Evolutionary conservation across 2,888 invertebrate genomes (phyloP), one percentile per base, ranked within the genome.

Genomic region (Nebria brevicollis): DNA sequence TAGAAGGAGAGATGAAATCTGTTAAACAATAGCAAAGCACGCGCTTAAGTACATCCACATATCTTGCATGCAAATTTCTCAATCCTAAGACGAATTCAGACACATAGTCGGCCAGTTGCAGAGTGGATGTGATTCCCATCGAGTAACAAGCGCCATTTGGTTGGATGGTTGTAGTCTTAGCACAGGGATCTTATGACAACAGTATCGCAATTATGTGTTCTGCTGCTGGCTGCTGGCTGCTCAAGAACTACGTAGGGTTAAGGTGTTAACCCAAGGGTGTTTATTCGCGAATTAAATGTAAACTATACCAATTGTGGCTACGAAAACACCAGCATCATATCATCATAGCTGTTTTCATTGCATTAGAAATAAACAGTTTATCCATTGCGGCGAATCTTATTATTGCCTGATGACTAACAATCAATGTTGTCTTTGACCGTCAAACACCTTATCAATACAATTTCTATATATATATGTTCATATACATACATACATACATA

Each of bases 171-270:
- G 81, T 83, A 82, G 85, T 85, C 85, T 86, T 86, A 85, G 84
- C 78, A 83, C 83, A 83, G 82, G 84, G 85, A 86, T 85, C 86
- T 86, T 86, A 86, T 83, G 85, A 86, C 86, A 86, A 86, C 86
- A 86, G 84, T 84, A 82, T 84, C 83, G 85, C 85, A 86, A 86
- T 86, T 86, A 86, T 85, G 85, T 84, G 85, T 84, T 83, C 54
- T 54, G 54, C 34, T 34, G 54, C 11, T 54, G 54, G 54, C 83
- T 83, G 84, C 83, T 84, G 54, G 54, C 83, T 83, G 84, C 83
- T 84, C 84, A 84, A 84, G 84, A 84, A 84, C 80, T 54, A 81
- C 82, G 82, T 83, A 83, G 83, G 84, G 83, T 15, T 42, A 79
- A 84, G 84, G 85, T 85, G 84, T 84, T 84, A 83, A 83, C 85